Conservation (phyloP, 2,888 invertebrate genomes). For the Seira ritae region DNA sequence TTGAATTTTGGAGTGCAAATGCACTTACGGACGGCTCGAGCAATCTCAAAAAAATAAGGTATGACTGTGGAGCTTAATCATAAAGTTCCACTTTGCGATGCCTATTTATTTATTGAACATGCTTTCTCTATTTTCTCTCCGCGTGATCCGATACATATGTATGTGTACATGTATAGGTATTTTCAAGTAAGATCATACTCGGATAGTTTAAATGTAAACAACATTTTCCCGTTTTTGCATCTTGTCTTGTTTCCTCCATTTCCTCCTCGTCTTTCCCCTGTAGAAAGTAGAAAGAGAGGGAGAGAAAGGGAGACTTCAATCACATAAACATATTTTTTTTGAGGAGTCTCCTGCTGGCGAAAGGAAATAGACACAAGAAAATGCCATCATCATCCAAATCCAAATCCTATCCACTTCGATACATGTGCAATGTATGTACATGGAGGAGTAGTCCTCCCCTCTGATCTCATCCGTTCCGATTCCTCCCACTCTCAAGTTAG, state of each 20-base stretch:
- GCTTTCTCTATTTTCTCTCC: background rate
- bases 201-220: slow-evolving; percentile 16
- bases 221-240: slow-evolving; percentile 26
- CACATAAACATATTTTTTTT: slow-evolving; percentile 24
- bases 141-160: background rate
- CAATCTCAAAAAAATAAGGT: too few species aligned
- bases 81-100: too few species aligned
- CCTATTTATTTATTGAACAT: too few species aligned
- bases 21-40: too few species aligned
- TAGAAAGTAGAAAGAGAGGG: too few species aligned
- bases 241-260: slow-evolving; percentile 13
- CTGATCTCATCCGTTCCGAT: background rate
- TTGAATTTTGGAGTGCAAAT: too few species aligned
- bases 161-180: too few species aligned
- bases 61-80: too few species aligned
- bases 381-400: slow-evolving; percentile 8
- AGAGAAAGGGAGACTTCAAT: slow-evolving; percentile 40
- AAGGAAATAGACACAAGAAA: slow-evolving; percentile 41
- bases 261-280: background rate
- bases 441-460: too few species aligned
- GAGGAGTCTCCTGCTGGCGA: slow-evolving; percentile 33
- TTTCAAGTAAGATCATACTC: too few species aligned
- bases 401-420: background rate
- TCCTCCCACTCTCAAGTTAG: background rate
- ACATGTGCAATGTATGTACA: background rate